Percentiles rank a stretch among this genome's conserved stretches.
Evolutionary conservation across 2,888 invertebrate species (phyloP).

Genomic region (Hirtodrosophila histrioides): DNA sequence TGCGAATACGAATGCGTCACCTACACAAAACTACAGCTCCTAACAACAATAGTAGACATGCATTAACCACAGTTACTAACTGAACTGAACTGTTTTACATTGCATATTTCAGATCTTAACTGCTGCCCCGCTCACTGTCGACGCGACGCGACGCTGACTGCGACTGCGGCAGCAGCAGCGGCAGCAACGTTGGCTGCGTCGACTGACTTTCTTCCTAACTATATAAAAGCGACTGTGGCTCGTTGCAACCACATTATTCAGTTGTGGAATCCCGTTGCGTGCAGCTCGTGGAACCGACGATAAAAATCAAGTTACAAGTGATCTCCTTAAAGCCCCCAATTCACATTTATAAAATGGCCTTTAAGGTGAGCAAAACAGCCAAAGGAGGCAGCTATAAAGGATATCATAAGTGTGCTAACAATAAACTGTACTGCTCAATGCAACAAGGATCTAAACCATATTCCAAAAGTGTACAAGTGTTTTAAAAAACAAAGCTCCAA

Average conservation of each 20-base stretch:
- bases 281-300: constrained; percentile 77
- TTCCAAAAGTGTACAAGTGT: constrained; percentile 33
- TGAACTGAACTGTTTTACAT: constrained; percentile 62
- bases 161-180: constrained; percentile 29
- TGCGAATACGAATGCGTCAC: constrained; percentile 44
- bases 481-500: constrained; percentile 1
- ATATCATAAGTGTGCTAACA: constrained; percentile 41
- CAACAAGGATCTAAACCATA: constrained; percentile 21
- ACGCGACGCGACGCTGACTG: constrained; percentile 24
- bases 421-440: constrained; percentile 30
- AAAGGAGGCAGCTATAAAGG: constrained; percentile 55
- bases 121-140: constrained; percentile 26
- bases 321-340: constrained; percentile 58
- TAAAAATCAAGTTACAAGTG: constrained; percentile 62
- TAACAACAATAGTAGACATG: constrained; percentile 39
- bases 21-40: constrained; percentile 31
- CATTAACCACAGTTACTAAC: constrained; percentile 46
- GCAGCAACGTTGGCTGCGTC: constrained; percentile 38
- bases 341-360: constrained; percentile 73
- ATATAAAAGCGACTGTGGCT: constrained; percentile 84
- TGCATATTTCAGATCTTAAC: constrained; percentile 45
- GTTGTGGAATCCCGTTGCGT: constrained; percentile 84
- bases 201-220: constrained; percentile 84
- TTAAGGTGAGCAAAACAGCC: constrained; percentile 79
- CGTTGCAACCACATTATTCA: constrained; percentile 84